A percentile compares a stretch with the other conserved stretches of the same genome.
phyloP scores from a whole-genome alignment of 2,888 invertebrate species.

The Erpobdella octoculata region DNA sequence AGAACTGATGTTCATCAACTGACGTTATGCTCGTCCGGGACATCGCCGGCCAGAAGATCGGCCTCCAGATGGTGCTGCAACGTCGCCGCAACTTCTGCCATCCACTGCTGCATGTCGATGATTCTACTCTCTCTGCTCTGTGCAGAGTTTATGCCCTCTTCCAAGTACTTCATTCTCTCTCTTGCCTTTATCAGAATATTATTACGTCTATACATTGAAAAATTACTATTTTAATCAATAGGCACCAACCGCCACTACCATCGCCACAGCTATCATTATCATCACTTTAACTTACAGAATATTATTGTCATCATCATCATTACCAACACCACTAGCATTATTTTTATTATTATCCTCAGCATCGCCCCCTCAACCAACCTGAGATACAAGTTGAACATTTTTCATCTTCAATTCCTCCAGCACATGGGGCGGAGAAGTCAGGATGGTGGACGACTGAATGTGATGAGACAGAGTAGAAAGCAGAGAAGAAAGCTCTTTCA shows the following conservation, averaged over 20 bases:
- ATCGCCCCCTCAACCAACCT: conserved; percentile 35
- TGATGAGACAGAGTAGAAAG: background rate
- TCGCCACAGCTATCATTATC: background rate
- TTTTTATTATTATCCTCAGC: background rate
- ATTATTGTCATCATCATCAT: background rate
- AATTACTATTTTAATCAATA: too few relatives aligned
- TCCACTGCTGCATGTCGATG: conserved; percentile 55
- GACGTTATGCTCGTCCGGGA: conserved; percentile 64
- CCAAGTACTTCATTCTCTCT: conserved; percentile 60
- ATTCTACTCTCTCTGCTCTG: conserved; percentile 66
- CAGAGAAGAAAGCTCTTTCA: background rate
- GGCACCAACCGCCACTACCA: background rate
- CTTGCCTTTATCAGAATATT: conserved; percentile 58
- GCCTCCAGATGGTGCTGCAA: conserved; percentile 63
- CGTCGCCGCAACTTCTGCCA: conserved; percentile 44
- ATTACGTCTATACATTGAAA: too few relatives aligned
- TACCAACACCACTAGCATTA: conserved; percentile 8
- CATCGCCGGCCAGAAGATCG: conserved; percentile 70
- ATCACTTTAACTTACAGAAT: too few relatives aligned
- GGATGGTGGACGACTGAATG: background rate
- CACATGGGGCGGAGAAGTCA: conserved; percentile 30
- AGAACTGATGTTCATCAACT: background rate
- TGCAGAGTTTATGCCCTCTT: conserved; percentile 67
- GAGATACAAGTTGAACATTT: conserved; percentile 34
- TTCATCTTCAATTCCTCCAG: conserved; percentile 36